These are phyloP conservation scores for Zosterops japonicus DNA, from an alignment of 2,113 vertebrate genomes.

Conservation along the genomic window DNA sequence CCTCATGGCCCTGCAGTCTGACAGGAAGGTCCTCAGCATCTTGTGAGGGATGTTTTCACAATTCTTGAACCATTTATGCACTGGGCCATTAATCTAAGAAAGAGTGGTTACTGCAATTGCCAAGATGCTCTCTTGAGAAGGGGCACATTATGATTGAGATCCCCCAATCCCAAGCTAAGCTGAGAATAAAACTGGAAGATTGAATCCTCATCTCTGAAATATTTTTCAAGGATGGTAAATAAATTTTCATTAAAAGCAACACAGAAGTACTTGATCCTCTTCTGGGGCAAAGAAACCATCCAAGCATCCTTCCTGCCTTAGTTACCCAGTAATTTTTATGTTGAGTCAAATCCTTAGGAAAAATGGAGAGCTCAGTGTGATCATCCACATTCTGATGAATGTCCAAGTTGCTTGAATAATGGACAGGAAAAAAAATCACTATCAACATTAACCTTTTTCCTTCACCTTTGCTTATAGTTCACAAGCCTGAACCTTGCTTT, in stretches of 20 bases:
- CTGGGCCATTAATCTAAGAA: background rate
- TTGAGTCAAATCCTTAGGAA: background rate
- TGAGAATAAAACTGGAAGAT: background rate
- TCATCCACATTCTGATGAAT: background rate
- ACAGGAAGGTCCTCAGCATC: background rate
- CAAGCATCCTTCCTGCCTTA: background rate
- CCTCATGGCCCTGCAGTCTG: background rate
- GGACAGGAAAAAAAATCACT: background rate
- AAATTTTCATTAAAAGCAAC: background rate
- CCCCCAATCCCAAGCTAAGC: background rate
- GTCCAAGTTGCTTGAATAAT: background rate
- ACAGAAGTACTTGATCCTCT: background rate
- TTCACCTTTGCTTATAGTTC: background rate
- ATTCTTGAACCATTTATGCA: background rate
- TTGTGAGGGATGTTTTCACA: no score
- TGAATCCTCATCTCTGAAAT: background rate
- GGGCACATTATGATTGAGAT: rapidly evolving
- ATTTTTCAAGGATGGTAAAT: background rate
- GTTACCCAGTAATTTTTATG: background rate
- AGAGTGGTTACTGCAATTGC: background rate
- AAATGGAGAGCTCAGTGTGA: background rate
- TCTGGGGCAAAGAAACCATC: background rate
- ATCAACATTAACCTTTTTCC: background rate
- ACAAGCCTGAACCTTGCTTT: background rate
- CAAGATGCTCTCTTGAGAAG: background rate